Base-by-base conservation (phyloP, 2,888 invertebrate genomes). In the Phlogophora meticulosa region DNA sequence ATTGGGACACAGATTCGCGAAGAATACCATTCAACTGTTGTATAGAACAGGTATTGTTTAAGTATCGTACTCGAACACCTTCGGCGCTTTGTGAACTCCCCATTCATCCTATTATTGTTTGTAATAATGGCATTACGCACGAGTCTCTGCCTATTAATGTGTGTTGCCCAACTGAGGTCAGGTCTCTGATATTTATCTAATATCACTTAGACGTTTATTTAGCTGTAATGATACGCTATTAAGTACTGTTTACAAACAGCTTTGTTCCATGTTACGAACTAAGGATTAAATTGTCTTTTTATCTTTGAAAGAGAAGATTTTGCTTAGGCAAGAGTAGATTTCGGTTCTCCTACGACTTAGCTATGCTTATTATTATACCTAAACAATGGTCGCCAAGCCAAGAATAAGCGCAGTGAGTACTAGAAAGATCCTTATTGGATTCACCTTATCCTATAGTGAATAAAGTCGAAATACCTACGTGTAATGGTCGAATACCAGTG, bases 1-100 rank as follows among this genome's bases (percentile, higher is more conserved):
- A 93, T 94, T 92, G 91, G 88, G 87, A 89, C 91, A 93, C 86
- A 87, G 85, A 89, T 88, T 87, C 81, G 87, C 88, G 85, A 86
- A 88, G 88, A 91, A 90, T 88, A 89, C 88, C 87, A 90, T 89
- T 88, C 87, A 91, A 86, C 87, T 80, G 82, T 84, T 83, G 82
- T 82, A 79, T 76, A 70, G 72, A 77, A 76, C 82, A 76, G 66
- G 81, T 81, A 88, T 89, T 88, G 89, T 88, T 85, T 82, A 77
- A 78, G 80, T 74, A 72, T 67, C 70, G 61, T 80, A 75, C 57
- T 75, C 81, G 73, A 85, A 84, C 77, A 75, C 75, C 76, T 82
- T 83, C 73, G 73, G 69, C 67, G 58, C 69, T 76, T 78, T 78
- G 78, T 82, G 72, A 78, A 61, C 64, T 71, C 69, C 75, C 73